Evolutionary conservation across 1,140 invertebrate genomes (phyloP).

Genomic region (Lucilia cuprina): DNA sequence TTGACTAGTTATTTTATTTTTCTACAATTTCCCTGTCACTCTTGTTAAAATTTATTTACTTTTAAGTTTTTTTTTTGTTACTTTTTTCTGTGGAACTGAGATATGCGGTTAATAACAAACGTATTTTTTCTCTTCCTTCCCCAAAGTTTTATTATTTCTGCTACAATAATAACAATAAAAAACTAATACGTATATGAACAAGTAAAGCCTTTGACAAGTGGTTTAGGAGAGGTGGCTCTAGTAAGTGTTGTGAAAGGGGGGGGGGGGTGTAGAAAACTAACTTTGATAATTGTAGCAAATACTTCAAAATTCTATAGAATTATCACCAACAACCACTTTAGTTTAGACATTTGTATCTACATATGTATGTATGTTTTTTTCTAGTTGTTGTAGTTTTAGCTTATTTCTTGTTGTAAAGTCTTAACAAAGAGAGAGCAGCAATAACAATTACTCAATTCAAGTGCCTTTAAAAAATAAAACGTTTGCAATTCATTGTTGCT

Average conservation of each 20-base stretch:
- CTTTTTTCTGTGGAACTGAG: neutral
- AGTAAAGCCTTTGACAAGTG: neutral
- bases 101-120: constrained; percentile 8
- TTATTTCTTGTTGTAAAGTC: no score
- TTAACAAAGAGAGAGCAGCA: neutral
- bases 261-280: neutral
- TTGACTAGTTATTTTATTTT: constrained; percentile 1
- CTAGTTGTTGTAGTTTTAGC: no score
- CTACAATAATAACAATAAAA: neutral
- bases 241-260: no score
- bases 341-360: neutral
- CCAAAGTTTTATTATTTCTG: neutral
- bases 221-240: no score
- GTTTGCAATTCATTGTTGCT: neutral
- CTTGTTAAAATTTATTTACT: neutral
- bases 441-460: neutral
- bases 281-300: neutral
- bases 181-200: neutral
- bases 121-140: constrained; percentile 1
- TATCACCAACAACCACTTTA: neutral
- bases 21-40: neutral
- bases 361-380: neutral
- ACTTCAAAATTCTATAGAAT: neutral
- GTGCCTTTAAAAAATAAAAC: neutral
- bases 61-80: neutral